Conservation (phyloP, 2,113 vertebrate genomes). For the Psophia crepitans region DNA sequence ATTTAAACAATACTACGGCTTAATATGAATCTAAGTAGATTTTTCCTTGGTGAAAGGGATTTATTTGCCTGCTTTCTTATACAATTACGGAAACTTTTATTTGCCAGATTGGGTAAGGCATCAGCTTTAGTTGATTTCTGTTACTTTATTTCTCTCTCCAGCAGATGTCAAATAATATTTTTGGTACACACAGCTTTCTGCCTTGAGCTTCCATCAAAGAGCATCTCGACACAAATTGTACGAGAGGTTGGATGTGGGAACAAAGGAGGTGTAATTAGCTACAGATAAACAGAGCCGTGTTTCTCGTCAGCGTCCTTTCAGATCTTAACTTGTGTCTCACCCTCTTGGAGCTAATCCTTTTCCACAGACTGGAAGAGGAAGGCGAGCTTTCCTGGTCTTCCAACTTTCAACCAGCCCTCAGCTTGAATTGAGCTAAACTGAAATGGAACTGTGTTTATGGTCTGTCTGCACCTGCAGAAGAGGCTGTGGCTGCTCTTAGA, state of each 20-base stretch:
- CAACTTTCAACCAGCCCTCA: neutral
- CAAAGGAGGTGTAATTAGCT: conserved; percentile 57
- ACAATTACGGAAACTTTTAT: neutral
- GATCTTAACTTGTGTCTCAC: neutral
- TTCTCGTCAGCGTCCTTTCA: neutral
- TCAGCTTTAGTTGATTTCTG: neutral
- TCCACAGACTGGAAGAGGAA: neutral
- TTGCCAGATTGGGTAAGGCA: neutral
- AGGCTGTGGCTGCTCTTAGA: neutral
- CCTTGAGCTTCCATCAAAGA: conserved; percentile 26
- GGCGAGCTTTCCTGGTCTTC: neutral
- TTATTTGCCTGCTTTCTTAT: neutral
- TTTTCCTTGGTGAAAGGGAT: neutral
- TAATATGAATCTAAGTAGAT: neutral
- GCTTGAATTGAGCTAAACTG: neutral
- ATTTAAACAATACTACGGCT: neutral
- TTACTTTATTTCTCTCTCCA: neutral
- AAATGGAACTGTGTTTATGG: neutral
- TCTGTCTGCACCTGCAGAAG: conserved; percentile 22
- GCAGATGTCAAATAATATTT: neutral
- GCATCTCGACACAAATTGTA: conserved; percentile 7
- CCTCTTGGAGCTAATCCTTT: neutral
- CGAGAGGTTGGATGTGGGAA: conserved; percentile 22
- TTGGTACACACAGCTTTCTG: neutral
- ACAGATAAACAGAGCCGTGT: conserved; percentile 42